Conservation (phyloP, 2,888 invertebrate species). For the Epinotia demarniana region DNA sequence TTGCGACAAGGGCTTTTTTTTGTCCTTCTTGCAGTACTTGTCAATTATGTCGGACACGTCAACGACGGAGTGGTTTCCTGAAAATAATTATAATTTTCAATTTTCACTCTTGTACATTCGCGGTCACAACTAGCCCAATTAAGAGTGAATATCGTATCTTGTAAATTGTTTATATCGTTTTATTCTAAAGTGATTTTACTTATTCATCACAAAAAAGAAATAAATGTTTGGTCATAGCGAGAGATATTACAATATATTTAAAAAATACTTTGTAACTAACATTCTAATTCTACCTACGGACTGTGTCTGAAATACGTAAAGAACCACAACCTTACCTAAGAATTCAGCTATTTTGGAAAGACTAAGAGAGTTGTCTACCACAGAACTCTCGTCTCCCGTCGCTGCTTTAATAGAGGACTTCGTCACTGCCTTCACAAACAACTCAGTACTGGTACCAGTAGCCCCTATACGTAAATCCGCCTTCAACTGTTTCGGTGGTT, state of each 20-base stretch:
- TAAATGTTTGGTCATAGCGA: too few species aligned
- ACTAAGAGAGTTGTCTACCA: constrained; percentile 70
- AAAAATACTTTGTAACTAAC: too few species aligned
- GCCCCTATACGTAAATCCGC: constrained; percentile 31
- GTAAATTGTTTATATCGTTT: too few species aligned
- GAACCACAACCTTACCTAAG: constrained; percentile 62
- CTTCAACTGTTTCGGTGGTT: constrained; percentile 9
- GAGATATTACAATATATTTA: too few species aligned
- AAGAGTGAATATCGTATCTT: too few species aligned
- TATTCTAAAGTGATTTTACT: too few species aligned
- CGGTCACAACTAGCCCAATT: neutral
- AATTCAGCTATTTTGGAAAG: constrained; percentile 77
- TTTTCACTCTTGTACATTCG: neutral
- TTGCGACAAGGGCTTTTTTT: constrained; percentile 66
- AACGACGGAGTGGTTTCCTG: constrained; percentile 73
- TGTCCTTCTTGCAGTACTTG: constrained; percentile 61
- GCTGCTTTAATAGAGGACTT: constrained; percentile 60
- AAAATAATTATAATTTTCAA: constrained; percentile 44
- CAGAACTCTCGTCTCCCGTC: constrained; percentile 65
- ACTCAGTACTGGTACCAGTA: constrained; percentile 60
- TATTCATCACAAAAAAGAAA: too few species aligned
- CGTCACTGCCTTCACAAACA: constrained; percentile 63
- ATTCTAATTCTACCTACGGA: too few species aligned
- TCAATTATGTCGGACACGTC: constrained; percentile 71
- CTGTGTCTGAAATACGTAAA: neutral